Evolutionary conservation across 2,888 invertebrate species (phyloP).

Genomic region (Julus scanicus): DNA sequence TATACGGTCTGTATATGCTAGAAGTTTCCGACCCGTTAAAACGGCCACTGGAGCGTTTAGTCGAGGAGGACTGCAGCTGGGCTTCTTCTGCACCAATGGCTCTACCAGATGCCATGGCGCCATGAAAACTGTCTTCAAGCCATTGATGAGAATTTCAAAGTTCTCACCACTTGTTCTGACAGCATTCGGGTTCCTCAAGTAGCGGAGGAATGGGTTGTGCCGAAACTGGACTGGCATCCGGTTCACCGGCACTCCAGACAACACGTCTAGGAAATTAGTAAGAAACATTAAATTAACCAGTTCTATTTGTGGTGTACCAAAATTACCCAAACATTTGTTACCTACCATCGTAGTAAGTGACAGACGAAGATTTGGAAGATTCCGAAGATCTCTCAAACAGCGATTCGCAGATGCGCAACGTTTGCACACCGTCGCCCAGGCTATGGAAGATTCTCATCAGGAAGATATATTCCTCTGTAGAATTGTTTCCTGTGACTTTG

Average conservation of each 20-base stretch:
- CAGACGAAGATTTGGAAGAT: neutral
- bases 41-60: neutral
- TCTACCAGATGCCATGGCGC: neutral
- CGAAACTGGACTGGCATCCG: conserved; percentile 17
- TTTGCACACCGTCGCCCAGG: conserved; percentile 1
- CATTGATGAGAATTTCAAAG: neutral
- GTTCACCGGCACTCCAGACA: neutral
- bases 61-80: neutral
- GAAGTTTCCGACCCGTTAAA: neutral
- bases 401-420: neutral
- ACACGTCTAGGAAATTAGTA: neutral
- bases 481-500: neutral
- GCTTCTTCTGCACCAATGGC: neutral
- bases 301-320: too few species aligned
- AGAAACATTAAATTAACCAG: too few species aligned
- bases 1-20: neutral
- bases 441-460: conserved; percentile 10
- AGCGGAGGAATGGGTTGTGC: neutral
- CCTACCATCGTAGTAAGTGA: conserved; percentile 15
- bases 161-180: neutral
- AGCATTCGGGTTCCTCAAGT: neutral
- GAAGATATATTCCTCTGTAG: neutral
- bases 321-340: neutral
- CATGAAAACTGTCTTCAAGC: conserved; percentile 12
- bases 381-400: neutral